Evolutionary conservation across 2,113 vertebrate species (phyloP).

Genomic region (Tyrannus savana): DNA sequence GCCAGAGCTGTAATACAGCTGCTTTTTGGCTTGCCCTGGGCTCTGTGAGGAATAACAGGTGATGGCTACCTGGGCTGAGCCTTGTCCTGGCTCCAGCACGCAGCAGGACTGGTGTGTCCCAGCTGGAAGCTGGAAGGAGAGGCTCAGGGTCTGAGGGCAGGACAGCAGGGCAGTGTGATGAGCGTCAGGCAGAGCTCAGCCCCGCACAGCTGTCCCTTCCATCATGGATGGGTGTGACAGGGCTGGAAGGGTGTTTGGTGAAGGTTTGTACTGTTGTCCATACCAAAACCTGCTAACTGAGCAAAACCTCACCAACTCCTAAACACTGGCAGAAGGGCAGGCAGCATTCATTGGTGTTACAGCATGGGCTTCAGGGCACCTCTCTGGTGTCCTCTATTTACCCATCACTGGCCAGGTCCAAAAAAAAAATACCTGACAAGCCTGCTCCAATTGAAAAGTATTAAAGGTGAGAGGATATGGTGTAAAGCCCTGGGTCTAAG

Average conservation of each 20-base stretch:
- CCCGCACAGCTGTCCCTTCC: too few species aligned
- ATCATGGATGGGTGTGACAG: accelerated
- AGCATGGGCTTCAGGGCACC: not conserved
- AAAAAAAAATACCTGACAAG: not conserved
- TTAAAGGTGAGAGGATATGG: not conserved
- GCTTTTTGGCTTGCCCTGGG: not conserved
- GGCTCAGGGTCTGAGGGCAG: not conserved
- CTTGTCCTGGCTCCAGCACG: not conserved
- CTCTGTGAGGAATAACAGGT: not conserved
- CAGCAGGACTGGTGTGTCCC: not conserved
- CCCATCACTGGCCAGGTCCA: not conserved
- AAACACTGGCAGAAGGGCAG: not conserved
- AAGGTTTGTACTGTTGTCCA: not conserved
- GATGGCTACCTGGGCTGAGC: not conserved
- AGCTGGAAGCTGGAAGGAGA: not conserved
- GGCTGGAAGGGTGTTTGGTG: not conserved
- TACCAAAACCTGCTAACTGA: not conserved
- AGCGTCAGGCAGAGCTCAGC: not conserved
- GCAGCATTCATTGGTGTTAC: not conserved
- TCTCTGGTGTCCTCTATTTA: not conserved
- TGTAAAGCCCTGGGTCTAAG: not conserved
- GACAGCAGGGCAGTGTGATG: not conserved
- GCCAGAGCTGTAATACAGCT: not conserved
- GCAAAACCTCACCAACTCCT: too few species aligned
- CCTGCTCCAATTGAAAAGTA: not conserved